These are phyloP conservation scores for Parotia lawesii DNA, from an alignment of 2,113 vertebrate species.

Conservation along the genomic window DNA sequence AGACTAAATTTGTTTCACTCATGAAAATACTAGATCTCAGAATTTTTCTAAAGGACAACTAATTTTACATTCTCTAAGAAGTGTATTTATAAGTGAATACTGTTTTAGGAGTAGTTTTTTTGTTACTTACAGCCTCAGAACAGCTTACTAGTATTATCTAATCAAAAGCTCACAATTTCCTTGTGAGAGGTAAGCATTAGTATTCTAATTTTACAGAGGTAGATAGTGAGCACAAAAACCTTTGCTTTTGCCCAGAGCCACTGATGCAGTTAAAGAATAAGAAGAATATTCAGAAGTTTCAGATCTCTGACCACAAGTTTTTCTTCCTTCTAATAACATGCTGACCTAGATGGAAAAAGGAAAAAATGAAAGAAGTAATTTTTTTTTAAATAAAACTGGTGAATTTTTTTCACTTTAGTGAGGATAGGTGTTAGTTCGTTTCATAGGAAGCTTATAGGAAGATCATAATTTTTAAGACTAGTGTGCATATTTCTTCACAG, in stretches of 20 bases:
- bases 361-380: not conserved
- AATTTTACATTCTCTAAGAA: not conserved
- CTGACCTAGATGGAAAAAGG: not conserved
- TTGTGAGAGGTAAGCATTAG: not conserved
- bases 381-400: not conserved
- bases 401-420: not conserved
- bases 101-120: not conserved
- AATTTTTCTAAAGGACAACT: not conserved
- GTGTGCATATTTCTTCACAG: not conserved
- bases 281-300: not conserved
- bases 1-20: not conserved
- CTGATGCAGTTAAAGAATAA: not conserved
- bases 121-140: not conserved
- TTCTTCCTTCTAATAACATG: not conserved
- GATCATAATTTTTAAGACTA: not conserved
- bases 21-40: not conserved
- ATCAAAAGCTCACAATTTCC: conserved; percentile 1
- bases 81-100: not conserved
- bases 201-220: not conserved
- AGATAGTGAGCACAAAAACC: not conserved
- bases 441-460: not conserved
- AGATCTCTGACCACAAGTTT: not conserved
- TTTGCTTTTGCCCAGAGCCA: not conserved
- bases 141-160: not conserved
- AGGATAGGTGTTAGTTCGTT: not conserved